Base-by-base conservation (phyloP, 2,113 vertebrate genomes). In the Aspidoscelis tigris region DNA sequence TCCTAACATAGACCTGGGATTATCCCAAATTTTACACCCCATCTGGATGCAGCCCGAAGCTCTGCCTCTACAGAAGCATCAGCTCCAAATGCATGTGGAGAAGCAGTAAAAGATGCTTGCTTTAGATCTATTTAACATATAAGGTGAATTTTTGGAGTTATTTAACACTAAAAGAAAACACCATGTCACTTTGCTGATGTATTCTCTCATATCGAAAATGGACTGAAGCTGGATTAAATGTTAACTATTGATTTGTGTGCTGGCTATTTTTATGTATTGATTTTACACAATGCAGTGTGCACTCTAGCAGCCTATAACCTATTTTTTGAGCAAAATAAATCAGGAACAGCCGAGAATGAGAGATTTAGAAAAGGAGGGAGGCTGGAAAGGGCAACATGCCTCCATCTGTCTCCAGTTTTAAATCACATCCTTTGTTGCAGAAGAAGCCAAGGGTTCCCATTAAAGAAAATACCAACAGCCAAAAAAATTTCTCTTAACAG, bases 361-460 rank as follows among this genome's bases (percentile, higher is more conserved):
- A 24, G 39, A 80, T 77, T 12, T 85, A 39, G 33, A 41, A 41
- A 33, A 5, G 53, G 22, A 1, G 85, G 86, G 10, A 61, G 24
- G 26, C 3, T 44, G 73, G 47, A 16, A 24, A 64, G 41, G 41
- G 39, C 11, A 64, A 41, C 65, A 86, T 33, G 6, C 78, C 50
- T 24, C 55, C 66, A 81, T 82, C 79, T 80, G 71, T 86, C 89
- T 88, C 41, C 68, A 83, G 43, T 73, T 89, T 88, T 82, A 91
- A 90, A 87, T 88, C 90, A 11, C 9, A 72, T 8, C 14, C 78
- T 6, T 58, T 86, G 9, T 78, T 0, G 2, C 9, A 78, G 75
- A 44, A 22, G 84, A 87, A 89, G 61, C 75, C 81, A 91, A 89
- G 91, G 2, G 9, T 80, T 93, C 82, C 70, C 69, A 3, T 58